phyloP scores from a whole-genome alignment of 1,140 invertebrate species.

The Maniola jurtina region DNA sequence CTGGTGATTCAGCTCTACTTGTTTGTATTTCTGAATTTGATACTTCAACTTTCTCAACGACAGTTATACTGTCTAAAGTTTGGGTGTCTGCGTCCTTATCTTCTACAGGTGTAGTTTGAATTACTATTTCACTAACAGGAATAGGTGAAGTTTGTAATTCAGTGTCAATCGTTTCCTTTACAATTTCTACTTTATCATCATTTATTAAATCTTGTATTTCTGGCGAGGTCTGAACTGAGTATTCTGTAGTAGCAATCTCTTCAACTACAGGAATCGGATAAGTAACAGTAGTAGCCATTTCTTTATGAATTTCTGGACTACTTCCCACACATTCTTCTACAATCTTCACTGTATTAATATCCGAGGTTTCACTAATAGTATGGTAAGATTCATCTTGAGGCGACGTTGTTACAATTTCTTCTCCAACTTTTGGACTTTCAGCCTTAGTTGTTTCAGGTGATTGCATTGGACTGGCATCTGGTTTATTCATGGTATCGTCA shows the following conservation, averaged over 20 bases:
- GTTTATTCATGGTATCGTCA: slow-evolving; percentile 17
- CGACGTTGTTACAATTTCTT: slow-evolving; percentile 54
- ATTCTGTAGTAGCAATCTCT: slow-evolving; percentile 74
- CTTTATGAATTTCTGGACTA: slow-evolving; percentile 68
- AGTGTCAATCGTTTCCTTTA: slow-evolving; percentile 73
- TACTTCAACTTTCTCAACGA: slow-evolving; percentile 46
- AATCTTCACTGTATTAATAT: slow-evolving; percentile 80
- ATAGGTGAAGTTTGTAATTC: slow-evolving; percentile 80
- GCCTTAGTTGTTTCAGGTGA: slow-evolving; percentile 34
- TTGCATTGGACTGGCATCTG: slow-evolving; percentile 16
- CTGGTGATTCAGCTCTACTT: slow-evolving; percentile 54
- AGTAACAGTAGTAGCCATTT: slow-evolving; percentile 76
- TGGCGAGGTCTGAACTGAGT: slow-evolving; percentile 82
- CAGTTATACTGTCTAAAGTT: slow-evolving; percentile 47
- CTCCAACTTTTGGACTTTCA: slow-evolving; percentile 54
- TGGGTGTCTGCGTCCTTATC: slow-evolving; percentile 65
- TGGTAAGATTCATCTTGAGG: slow-evolving; percentile 78
- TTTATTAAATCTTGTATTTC: slow-evolving; percentile 70
- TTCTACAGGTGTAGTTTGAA: slow-evolving; percentile 77
- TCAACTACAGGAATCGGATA: slow-evolving; percentile 81
- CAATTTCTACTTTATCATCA: slow-evolving; percentile 54
- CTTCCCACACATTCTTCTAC: slow-evolving; percentile 81
- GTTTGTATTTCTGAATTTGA: slow-evolving; percentile 64
- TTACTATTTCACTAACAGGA: slow-evolving; percentile 70
- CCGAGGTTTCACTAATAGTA: slow-evolving; percentile 79